Percentiles rank a stretch among this genome's conserved stretches.
These are phyloP conservation scores for Gavia stellata DNA, from an alignment of 2,113 vertebrate genomes.

Conservation along the genomic window DNA sequence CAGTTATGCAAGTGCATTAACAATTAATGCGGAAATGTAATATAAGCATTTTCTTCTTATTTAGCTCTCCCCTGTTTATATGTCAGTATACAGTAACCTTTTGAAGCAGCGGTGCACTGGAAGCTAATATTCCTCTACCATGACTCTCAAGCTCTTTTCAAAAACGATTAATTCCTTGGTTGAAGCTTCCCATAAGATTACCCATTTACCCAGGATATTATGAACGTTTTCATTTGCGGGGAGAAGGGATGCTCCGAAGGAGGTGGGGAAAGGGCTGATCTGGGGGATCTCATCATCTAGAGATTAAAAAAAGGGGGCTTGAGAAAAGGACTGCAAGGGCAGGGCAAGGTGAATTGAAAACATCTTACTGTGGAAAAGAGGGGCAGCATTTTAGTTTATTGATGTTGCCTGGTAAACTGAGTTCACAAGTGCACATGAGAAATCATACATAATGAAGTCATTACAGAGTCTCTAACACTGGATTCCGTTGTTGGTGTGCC, in stretches of 20 bases:
- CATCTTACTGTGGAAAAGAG: background rate
- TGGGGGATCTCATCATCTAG: background rate
- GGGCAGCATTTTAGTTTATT: constrained; percentile 30
- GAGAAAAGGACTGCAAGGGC: background rate
- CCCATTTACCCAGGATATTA: background rate
- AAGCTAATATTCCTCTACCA: background rate
- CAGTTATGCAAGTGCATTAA: background rate
- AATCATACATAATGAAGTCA: constrained; percentile 54
- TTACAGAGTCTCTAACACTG: constrained; percentile 37
- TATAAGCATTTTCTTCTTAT: background rate
- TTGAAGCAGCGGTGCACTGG: background rate
- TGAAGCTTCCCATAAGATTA: background rate
- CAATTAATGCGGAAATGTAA: background rate
- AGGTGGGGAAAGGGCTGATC: background rate
- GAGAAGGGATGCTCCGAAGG: background rate
- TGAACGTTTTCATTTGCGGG: background rate
- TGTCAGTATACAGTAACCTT: background rate
- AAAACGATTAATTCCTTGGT: background rate
- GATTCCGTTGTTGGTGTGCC: constrained; percentile 39
- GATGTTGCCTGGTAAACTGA: constrained; percentile 48
- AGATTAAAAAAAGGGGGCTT: background rate
- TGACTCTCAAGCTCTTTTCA: background rate
- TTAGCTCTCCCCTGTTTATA: background rate
- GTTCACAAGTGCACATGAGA: constrained; percentile 55
- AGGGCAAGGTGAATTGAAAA: background rate